phyloP scores from a whole-genome alignment of 2,888 invertebrate genomes.

The Amiota minor region DNA sequence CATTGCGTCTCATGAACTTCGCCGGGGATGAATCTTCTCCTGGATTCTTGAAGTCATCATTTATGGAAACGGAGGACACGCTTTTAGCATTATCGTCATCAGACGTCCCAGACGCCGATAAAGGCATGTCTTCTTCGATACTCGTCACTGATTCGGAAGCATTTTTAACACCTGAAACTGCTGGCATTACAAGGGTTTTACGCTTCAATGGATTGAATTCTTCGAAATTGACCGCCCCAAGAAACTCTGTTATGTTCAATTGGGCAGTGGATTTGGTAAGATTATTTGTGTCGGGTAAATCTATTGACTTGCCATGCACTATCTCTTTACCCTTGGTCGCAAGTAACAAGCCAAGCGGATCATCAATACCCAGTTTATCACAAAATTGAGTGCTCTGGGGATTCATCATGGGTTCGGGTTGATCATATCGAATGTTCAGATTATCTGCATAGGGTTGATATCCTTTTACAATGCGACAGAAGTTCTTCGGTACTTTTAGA shows the following conservation, averaged over 20 bases:
- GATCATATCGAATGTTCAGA: constrained; percentile 68
- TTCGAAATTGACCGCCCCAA: no score
- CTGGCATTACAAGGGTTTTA: background rate
- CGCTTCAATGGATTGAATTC: constrained; percentile 3
- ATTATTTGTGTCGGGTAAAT: background rate
- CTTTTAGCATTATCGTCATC: background rate
- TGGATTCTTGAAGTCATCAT: background rate
- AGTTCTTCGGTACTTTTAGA: constrained; percentile 84
- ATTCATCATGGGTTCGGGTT: constrained; percentile 77
- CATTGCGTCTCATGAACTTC: constrained; percentile 15
- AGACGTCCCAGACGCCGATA: background rate
- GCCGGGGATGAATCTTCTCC: background rate
- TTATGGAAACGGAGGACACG: no score
- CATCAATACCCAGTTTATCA: constrained; percentile 82
- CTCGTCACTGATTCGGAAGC: background rate
- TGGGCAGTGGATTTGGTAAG: background rate
- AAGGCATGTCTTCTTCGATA: background rate
- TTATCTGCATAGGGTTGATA: constrained; percentile 74
- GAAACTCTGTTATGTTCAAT: no score
- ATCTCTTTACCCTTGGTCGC: constrained; percentile 74
- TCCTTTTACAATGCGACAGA: constrained; percentile 82
- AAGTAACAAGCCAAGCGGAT: constrained; percentile 82
- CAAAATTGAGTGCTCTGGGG: constrained; percentile 82
- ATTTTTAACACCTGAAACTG: background rate
- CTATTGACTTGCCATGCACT: constrained; percentile 53